These are phyloP conservation scores for Phataginus tricuspis DNA, from an alignment of 2,797 vertebrate genomes.

Conservation along the genomic window DNA sequence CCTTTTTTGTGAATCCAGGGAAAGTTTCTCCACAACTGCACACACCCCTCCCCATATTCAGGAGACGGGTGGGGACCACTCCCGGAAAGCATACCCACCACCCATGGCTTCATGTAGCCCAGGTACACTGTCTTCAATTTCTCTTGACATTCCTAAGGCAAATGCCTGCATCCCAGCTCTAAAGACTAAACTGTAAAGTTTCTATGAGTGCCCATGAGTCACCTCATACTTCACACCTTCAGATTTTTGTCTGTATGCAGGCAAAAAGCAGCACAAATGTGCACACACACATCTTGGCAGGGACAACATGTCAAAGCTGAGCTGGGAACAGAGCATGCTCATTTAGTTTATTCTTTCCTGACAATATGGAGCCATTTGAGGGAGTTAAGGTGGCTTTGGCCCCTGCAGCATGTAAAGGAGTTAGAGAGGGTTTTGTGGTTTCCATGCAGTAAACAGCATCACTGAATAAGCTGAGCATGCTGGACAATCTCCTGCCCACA, in stretches of 20 bases:
- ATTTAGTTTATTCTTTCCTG: conserved; percentile 60
- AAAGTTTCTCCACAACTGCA: not conserved
- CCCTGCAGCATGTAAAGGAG: conserved; percentile 10
- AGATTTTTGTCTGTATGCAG: not conserved
- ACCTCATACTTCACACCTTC: not conserved
- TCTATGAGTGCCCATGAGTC: not conserved
- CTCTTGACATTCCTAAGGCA: not conserved
- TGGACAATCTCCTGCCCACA: not conserved
- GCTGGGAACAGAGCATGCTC: not conserved
- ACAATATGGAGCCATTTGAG: conserved; percentile 62
- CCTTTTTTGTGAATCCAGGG: not conserved
- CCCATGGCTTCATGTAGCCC: not conserved
- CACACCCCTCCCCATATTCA: not conserved
- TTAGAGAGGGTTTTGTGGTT: conserved; percentile 58
- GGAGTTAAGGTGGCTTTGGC: conserved; percentile 66
- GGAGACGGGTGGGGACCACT: not conserved
- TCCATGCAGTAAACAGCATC: conserved; percentile 14
- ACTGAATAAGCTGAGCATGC: not conserved
- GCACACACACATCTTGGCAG: not conserved
- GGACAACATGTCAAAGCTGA: not conserved
- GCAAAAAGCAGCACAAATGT: not conserved
- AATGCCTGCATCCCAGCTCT: not conserved
- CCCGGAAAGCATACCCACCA: not conserved
- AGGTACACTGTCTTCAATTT: not conserved
- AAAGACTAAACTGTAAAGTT: not conserved